Evolutionary conservation across 1,140 invertebrate species (phyloP).

Genomic region (Portunus trituberculatus): DNA sequence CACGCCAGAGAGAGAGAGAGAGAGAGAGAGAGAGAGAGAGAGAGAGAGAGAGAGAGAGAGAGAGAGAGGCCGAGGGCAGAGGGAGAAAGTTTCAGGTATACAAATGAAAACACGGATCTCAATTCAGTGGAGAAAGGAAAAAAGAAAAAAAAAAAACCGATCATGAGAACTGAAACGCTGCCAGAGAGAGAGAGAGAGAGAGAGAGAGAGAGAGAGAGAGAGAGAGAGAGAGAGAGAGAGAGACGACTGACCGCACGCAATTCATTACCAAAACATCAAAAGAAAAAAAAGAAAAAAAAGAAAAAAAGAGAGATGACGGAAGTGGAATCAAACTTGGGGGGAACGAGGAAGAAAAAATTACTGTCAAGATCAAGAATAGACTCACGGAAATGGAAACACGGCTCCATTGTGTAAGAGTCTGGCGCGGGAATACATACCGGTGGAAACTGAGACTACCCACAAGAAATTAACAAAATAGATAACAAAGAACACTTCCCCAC

Average conservation of each 20-base stretch:
- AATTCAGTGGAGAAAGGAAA: background rate
- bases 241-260: background rate
- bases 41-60: no score
- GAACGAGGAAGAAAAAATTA: background rate
- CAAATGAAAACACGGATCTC: background rate
- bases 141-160: no score
- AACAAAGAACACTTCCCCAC: no score
- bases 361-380: background rate
- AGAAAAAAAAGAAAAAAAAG: no score
- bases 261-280: background rate
- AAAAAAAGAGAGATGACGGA: background rate
- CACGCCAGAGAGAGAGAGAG: no score
- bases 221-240: background rate
- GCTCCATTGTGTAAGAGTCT: background rate
- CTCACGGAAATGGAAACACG: background rate
- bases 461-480: background rate
- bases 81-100: background rate
- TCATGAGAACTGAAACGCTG: no score
- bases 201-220: background rate
- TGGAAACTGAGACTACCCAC: background rate
- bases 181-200: no score
- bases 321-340: constrained; percentile 2
- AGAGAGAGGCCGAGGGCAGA: no score
- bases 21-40: no score
- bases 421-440: background rate